Evolutionary conservation across 2,113 vertebrate species (phyloP), one percentile per base, ranked within the genome.

Genomic region (Forbesichthys papilliferus): DNA sequence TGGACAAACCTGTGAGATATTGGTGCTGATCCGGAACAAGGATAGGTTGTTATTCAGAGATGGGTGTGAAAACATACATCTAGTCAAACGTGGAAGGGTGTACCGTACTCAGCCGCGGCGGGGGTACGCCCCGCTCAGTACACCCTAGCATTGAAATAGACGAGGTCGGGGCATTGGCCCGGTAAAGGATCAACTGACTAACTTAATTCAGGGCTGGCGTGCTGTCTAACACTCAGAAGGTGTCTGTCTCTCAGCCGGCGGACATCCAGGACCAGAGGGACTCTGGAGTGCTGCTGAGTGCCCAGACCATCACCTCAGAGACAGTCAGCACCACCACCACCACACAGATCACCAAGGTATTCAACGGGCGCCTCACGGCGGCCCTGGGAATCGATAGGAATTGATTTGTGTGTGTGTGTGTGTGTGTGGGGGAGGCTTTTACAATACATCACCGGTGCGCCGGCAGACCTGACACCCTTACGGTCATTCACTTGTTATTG

Each of bases 311-410:
- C 89, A 98, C 96, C 36, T 98, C 98, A 0, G 98, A 99, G 91
- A 98, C 98, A 64, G 92, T 96, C 79, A 97, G 96, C 91, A 98
- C 96, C 84, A 99, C 97, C 69, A 99, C 98, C 83, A 99, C 97
- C 53, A 99, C 98, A n/a, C 98, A 99, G 90, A 99, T 99, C 80
- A 99, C 98, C 36, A 99, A 99, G 96, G 98, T 98, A 87, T 13
- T 12, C 4, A n/a, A 34, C 46, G 16, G 20, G 1, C 16, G 3
- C 3, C 11, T 56, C 42, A 27, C 42, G 56, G 20, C 46, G 1
- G 1, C 51, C 36, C 36, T 7, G 13, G 16, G 5, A 20, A 27
- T 54, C 60, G 10, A 4, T 65, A 46, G 51, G 61, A 11, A 75
- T 69, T 57, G 36, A 66, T 69, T 62, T 27, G 11, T 16, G 16